A percentile compares a stretch with the other conserved stretches of the same genome.
phyloP scores from a whole-genome alignment of 2,888 invertebrate species.

The Belgica antarctica region DNA sequence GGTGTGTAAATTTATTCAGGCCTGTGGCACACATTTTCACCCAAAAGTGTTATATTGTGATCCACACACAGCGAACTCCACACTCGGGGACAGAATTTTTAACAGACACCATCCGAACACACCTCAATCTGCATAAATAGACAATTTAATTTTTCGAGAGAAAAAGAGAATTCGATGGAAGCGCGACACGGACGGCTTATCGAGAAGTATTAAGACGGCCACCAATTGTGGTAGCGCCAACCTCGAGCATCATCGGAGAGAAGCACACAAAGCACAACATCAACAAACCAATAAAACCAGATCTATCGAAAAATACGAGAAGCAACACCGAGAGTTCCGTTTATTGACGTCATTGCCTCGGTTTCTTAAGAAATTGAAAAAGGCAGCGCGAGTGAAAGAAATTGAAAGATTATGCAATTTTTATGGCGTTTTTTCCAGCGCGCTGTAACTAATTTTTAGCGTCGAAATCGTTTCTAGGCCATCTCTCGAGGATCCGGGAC shows the following conservation, averaged over 20 bases:
- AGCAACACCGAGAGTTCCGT: background rate
- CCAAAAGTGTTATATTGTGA: background rate
- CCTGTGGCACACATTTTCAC: constrained; percentile 17
- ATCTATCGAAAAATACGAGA: background rate
- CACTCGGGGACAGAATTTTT: constrained; percentile 14
- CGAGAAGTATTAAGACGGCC: background rate
- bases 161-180: constrained; percentile 1
- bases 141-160: constrained; percentile 21
- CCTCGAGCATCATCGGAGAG: background rate
- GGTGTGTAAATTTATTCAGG: constrained; percentile 23
- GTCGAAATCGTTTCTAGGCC: constrained; percentile 19
- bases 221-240: constrained; percentile 3
- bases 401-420: constrained; percentile 2
- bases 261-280: background rate
- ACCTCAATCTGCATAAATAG: constrained; percentile 32
- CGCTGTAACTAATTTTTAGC: constrained; percentile 3
- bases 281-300: constrained; percentile 1
- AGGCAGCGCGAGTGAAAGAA: background rate
- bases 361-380: background rate
- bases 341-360: background rate
- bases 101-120: constrained; percentile 12
- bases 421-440: background rate
- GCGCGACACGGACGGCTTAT: background rate
- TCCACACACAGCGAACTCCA: constrained; percentile 27
- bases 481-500: constrained; percentile 6